Conservation (phyloP, 2,888 invertebrate species). For the Drosophila quinaria region DNA sequence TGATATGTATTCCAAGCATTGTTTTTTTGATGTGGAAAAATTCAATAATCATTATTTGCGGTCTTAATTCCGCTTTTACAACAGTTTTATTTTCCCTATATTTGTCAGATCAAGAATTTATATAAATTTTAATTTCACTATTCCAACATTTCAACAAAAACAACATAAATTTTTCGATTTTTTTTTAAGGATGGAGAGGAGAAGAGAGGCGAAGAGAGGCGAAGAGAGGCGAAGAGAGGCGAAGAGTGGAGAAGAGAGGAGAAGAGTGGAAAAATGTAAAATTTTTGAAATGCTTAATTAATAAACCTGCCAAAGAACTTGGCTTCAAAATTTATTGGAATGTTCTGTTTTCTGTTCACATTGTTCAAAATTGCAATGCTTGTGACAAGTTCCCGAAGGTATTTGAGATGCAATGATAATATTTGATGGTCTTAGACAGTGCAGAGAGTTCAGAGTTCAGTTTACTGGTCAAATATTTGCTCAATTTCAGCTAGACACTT, state of each 20-base stretch:
- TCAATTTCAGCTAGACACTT: conserved; percentile 23
- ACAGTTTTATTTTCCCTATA: too few relatives aligned
- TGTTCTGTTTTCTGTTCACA: neutral
- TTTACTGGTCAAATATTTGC: conserved; percentile 19
- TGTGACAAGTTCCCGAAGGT: conserved; percentile 11
- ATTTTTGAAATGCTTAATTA: neutral
- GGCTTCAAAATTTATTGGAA: neutral
- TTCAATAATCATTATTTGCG: too few relatives aligned
- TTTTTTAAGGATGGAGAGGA: too few relatives aligned
- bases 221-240: too few relatives aligned
- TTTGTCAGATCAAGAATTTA: too few relatives aligned
- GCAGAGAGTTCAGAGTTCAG: neutral
- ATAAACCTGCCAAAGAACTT: neutral
- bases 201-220: too few relatives aligned
- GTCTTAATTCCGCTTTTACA: too few relatives aligned
- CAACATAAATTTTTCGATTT: neutral
- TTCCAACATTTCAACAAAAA: neutral
- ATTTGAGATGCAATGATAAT: conserved; percentile 9
- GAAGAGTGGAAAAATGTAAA: too few relatives aligned
- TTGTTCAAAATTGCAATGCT: neutral
- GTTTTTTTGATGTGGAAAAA: too few relatives aligned
- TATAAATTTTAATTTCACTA: too few relatives aligned
- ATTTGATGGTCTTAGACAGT: conserved; percentile 7
- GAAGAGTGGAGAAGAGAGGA: too few relatives aligned
- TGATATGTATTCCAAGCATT: too few relatives aligned